Evolutionary conservation across 1,140 invertebrate species (phyloP).

Genomic region (Carcinoscorpius rotundicauda): DNA sequence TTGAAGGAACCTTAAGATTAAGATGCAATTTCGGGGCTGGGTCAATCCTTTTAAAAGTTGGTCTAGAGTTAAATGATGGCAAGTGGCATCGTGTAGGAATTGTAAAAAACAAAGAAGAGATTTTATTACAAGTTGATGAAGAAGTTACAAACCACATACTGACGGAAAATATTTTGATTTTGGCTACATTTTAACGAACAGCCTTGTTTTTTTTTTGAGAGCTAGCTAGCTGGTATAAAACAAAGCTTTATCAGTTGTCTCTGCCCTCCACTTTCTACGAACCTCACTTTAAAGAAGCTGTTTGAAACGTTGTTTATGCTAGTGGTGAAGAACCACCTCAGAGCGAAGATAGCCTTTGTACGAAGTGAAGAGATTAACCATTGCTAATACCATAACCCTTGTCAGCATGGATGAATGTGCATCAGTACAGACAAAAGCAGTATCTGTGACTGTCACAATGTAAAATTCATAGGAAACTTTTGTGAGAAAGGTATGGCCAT

Average conservation of each 20-base stretch:
- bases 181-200: conserved; percentile 68
- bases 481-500: conserved; percentile 71
- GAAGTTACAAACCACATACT: conserved; percentile 50
- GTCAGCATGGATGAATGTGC: conserved; percentile 84
- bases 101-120: conserved; percentile 57
- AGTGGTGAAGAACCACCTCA: conserved; percentile 57
- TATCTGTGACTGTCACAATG: conserved; percentile 79
- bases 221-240: conserved; percentile 76
- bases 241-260: conserved; percentile 63
- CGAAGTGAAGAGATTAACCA: conserved; percentile 51
- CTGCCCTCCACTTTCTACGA: conserved; percentile 82
- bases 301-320: conserved; percentile 73
- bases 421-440: conserved; percentile 86
- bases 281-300: conserved; percentile 67
- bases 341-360: conserved; percentile 54
- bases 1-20: conserved; percentile 71
- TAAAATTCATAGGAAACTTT: conserved; percentile 79
- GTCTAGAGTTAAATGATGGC: conserved; percentile 68
- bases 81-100: conserved; percentile 77
- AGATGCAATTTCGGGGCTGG: conserved; percentile 76
- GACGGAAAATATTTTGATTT: conserved; percentile 42
- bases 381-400: conserved; percentile 74
- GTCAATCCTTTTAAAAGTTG: conserved; percentile 73
- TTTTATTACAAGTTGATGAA: conserved; percentile 65
- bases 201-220: conserved; percentile 85